Conservation (phyloP, 2,797 vertebrate genomes). For the Enteromius treurensis region DNA sequence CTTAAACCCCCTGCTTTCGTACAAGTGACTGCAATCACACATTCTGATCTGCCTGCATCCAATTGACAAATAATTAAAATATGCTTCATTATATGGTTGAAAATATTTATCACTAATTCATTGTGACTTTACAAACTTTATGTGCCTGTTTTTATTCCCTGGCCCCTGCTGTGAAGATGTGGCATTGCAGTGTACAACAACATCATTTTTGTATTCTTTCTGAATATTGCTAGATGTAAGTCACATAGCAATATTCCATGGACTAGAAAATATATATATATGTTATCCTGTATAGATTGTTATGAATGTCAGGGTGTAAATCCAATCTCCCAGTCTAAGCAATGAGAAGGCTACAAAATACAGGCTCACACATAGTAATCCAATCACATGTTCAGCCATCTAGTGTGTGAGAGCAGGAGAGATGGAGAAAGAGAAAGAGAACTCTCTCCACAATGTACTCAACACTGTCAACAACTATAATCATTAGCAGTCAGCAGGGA, state of each 20-base stretch:
- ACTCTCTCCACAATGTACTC: constrained; percentile 27
- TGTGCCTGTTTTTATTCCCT: constrained; percentile 45
- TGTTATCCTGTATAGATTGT: constrained; percentile 10
- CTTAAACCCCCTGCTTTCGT: neutral
- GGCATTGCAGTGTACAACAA: neutral
- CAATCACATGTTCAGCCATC: constrained; percentile 62
- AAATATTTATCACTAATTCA: neutral
- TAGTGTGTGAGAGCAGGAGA: neutral
- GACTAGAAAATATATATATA: neutral
- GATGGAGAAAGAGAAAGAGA: constrained; percentile 2
- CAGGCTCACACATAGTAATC: constrained; percentile 43
- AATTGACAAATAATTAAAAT: neutral
- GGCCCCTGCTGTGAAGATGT: neutral
- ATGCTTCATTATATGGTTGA: neutral
- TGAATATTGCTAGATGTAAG: neutral
- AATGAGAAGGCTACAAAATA: constrained; percentile 30
- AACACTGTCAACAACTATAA: constrained; percentile 10
- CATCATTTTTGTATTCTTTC: neutral
- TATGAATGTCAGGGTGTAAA: constrained; percentile 30
- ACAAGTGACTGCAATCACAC: neutral
- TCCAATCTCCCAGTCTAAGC: constrained; percentile 24
- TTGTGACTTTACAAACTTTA: neutral
- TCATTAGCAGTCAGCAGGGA: constrained; percentile 74
- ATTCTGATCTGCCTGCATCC: neutral
- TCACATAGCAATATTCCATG: neutral